These are phyloP conservation scores for Trissoscelio sp. DNA, from an alignment of 2,888 invertebrate genomes.

Conservation along the genomic window DNA sequence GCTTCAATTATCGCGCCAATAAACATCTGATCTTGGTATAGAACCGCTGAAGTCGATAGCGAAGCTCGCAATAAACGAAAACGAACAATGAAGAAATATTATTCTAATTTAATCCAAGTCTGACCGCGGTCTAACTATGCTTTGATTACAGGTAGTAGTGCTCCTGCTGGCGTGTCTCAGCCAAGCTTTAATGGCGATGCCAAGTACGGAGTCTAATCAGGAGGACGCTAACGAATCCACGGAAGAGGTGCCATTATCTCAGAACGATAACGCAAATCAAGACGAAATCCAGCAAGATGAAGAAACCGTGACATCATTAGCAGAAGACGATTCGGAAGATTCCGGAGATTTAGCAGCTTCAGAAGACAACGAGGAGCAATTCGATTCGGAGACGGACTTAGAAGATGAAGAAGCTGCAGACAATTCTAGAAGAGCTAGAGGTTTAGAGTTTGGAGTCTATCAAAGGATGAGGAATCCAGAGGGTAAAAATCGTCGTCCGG, in stretches of 20 bases:
- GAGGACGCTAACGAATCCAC: conserved; percentile 68
- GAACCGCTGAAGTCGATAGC: neutral
- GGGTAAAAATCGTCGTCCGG: too few relatives aligned
- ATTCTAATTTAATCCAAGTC: conserved; percentile 16
- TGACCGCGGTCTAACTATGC: conserved; percentile 4
- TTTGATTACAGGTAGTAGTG: conserved; percentile 66
- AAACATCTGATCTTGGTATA: conserved; percentile 5
- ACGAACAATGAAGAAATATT: conserved; percentile 12
- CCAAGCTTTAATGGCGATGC: conserved; percentile 58
- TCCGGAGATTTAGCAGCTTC: too few relatives aligned
- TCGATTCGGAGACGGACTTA: too few relatives aligned
- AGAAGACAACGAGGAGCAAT: neutral
- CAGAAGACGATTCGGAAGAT: neutral
- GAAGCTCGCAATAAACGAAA: too few relatives aligned
- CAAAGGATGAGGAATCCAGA: neutral
- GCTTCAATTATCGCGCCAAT: conserved; percentile 35
- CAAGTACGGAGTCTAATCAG: conserved; percentile 67
- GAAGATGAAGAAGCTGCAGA: neutral
- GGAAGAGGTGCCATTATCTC: conserved; percentile 57
- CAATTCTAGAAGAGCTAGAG: conserved; percentile 41
- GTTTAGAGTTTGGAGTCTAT: conserved; percentile 49
- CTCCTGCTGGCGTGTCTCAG: conserved; percentile 61
- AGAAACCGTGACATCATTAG: conserved; percentile 30
- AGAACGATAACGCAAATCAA: conserved; percentile 62
- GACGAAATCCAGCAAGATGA: conserved; percentile 47